Evolutionary conservation across 2,888 invertebrate genomes (phyloP).

Genomic region (Ophion slaviceki): DNA sequence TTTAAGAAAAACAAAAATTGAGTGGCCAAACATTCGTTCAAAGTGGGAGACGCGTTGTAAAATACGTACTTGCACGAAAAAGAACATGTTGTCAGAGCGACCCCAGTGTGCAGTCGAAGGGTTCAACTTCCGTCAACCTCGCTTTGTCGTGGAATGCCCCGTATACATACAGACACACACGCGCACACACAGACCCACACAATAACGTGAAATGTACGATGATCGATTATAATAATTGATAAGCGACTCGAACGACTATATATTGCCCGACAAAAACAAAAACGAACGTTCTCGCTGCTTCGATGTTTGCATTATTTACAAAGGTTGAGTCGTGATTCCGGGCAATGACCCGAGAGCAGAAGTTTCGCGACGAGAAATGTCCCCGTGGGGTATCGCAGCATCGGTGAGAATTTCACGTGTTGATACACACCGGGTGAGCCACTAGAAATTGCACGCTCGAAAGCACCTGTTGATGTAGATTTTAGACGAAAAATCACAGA

Average conservation of each 20-base stretch:
- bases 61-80: no score
- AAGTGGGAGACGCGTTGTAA: no score
- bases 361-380: constrained; percentile 15
- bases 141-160: constrained; percentile 18
- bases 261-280: constrained; percentile 14
- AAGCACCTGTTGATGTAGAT: not conserved
- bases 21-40: no score
- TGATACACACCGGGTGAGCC: not conserved
- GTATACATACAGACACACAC: not conserved
- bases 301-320: constrained; percentile 50
- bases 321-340: constrained; percentile 43
- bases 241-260: constrained; percentile 37
- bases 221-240: constrained; percentile 15
- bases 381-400: constrained; percentile 13
- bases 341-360: constrained; percentile 17
- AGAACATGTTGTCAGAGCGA: no score
- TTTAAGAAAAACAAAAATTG: no score
- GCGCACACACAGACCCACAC: constrained; percentile 6
- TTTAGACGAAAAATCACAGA: not conserved
- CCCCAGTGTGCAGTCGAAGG: no score
- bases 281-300: constrained; percentile 26
- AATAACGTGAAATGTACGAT: constrained; percentile 17
- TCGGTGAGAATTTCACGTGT: constrained; percentile 8
- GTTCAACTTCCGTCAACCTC: not conserved
- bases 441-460: not conserved